Evolutionary conservation across 2,113 vertebrate species (phyloP).

Genomic region (Melanerpes aurifrons): DNA sequence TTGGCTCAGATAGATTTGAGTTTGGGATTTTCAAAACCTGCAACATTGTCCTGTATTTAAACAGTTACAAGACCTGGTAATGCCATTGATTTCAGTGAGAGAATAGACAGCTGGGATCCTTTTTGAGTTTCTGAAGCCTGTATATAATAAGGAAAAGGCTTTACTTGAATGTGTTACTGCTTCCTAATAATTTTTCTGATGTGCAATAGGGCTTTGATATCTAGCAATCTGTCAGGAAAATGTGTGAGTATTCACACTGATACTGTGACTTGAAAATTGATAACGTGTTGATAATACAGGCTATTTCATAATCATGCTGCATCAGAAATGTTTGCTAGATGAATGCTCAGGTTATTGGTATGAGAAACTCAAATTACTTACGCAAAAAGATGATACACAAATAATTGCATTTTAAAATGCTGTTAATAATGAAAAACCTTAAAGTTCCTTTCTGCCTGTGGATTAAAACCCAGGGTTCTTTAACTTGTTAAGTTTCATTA

Average conservation of each 20-base stretch:
- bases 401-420: slow-evolving; percentile 73
- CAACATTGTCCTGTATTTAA: background rate
- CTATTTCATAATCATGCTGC: background rate
- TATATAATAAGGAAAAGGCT: background rate
- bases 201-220: background rate
- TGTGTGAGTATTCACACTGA: background rate
- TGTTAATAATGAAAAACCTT: slow-evolving; percentile 64
- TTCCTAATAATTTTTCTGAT: background rate
- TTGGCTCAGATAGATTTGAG: background rate
- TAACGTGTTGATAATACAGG: background rate
- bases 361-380: background rate
- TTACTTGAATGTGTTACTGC: background rate
- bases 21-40: background rate
- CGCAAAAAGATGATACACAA: slow-evolving; percentile 9
- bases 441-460: slow-evolving; percentile 74
- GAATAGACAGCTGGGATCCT: background rate
- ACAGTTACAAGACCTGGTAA: background rate
- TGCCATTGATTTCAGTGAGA: background rate
- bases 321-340: background rate
- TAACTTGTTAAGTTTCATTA: slow-evolving; percentile 77
- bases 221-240: background rate
- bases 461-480: slow-evolving; percentile 63
- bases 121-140: background rate
- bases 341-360: background rate
- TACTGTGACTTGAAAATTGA: background rate